Evolutionary conservation across 2,888 invertebrate genomes (phyloP), one percentile per base, ranked within the genome.

Genomic region (Amphipoea oculea): DNA sequence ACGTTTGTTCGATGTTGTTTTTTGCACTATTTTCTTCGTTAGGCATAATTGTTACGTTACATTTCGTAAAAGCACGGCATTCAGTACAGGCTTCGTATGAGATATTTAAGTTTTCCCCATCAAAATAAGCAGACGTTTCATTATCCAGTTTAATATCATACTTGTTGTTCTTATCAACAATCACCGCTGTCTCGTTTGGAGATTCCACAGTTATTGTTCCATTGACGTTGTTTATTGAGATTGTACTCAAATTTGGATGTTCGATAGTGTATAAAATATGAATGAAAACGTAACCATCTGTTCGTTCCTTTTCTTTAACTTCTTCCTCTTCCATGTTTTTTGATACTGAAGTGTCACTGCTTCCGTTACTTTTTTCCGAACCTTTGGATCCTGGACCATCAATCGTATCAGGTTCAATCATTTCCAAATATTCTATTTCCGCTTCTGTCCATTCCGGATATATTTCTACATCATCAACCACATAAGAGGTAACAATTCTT

Each of bases 191-290:
- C 20, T 93, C 90, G 79, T 96, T 96, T 11, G 96, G 96, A 5
- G 96, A 96, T 54, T 94, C 93, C 4, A 96, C 88, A 11, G 92
- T 89, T 81, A 96, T 91, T 73, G 91, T 92, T 14, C 88, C 92
- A 79, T 91, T 92, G 54, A 92, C 89, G 89, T 95, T 95, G 87
- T 97, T 94, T 80, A 97, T 93, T 68, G 93, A 94, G 36, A 97
- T 93, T n/a, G 96, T 96, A n/a, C 97, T 95, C 87, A 97, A 97
- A 92, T 97, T 95, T 60, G 92, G 91, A 93, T 97, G 97, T 90
- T 97, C 97, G 81, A 97, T 92, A 2, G 93, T 94, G 85, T 92
- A 95, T 67, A 92, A 85, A 17, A 95, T 81, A 82, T 94, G 92
- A 17, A 96, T 88, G n/a, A 94, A 95, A 77, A 96, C 71, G 82